Evolutionary conservation across 2,113 vertebrate genomes (phyloP), one percentile per base, ranked within the genome.

Genomic region (Stegastes partitus): DNA sequence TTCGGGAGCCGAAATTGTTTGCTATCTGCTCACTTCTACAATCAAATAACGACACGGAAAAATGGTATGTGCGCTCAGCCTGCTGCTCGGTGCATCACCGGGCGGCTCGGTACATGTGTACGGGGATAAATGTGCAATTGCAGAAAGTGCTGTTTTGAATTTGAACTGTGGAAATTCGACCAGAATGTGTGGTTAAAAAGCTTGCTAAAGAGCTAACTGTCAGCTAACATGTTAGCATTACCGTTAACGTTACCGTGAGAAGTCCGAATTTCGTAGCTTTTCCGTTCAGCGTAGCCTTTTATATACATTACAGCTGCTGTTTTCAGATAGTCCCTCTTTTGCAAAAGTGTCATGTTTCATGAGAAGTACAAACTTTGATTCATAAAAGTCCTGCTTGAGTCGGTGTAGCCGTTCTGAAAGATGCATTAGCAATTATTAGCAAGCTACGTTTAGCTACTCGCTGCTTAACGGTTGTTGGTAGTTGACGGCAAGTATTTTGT

Each of bases 1-100:
- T 91, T 91, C 88, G 80, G 86, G 89, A 91, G 84, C 87, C 79
- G 78, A 91, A 92, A 90, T 91, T 93, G 83, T 90, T 92, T 90
- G 83, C 71, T 74, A 81, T 81, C 80, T 70, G 49, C 83, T 88
- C 77, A 68, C 55, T 84, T 92, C 82, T 78, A 37, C 81, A 87
- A 81, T 92, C 82, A 87, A 93, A 82, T 77, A 87, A 86, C 54
- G 56, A 72, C 63, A 62, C 76, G 73, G 78, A 85, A 92, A 90
- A 93, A 95, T 95, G 94, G 94, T 95, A 92, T 0, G 93, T 68
- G 22, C 7, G 18, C 22, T 2, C 14, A 11, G 53, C 18, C 18
- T 50, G 4, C 4, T 15, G 34, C 6, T 15, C 2, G 45, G 42
- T 6, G 54, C 26, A 15, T 55, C 4, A 3, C 0, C 2, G 0